Evolutionary conservation across 2,888 invertebrate species (phyloP), one percentile per base, ranked within the genome.

Genomic region (Calameuta idolon): DNA sequence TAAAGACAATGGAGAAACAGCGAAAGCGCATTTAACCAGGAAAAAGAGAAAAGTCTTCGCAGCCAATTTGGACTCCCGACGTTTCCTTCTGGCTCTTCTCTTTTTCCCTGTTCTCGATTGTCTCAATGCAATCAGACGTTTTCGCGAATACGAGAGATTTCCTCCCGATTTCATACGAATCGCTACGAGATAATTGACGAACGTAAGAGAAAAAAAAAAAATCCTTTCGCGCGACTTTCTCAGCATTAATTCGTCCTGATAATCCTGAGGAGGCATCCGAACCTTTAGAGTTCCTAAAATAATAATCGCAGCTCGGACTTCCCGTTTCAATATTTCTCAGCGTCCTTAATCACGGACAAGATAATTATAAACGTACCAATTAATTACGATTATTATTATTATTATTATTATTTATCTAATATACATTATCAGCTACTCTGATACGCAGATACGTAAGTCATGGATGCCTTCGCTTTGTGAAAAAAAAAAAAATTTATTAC

Each of bases 281-380:
- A 77, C 79, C 78, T 78, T 82, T 82, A 82, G 78, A 83, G 80
- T 82, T 82, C 80, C 80, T 79, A 80, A 77, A 79, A 55, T 55
- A 55, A 55, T 55, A 55, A 55, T 55, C 55, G 55, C 23, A 55
- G 55, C 23, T 55, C 55, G 23, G 55, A 23, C 55, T 55, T 55
- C 23, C 23, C 9, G 55, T 55, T 55, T 23, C 2, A 55, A 55
- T 23, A 23, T 55, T 55, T 23, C 55, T 55, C 55, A 23, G 23
- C 23, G 23, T 55, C 55, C 55, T 55, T 23, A 55, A 55, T 2
- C 15, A 9, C 23, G 55, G 23, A 55, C 55, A 55, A 23, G 5
- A 40, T 40, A 23, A 55, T 55, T 55, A 2, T 23, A 55, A 9
- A 55, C 23, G 9, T 55, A 55, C 5, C 9, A 55, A 23, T 55